phyloP scores from a whole-genome alignment of 2,797 vertebrate genomes.

The Triplophysa yarkandensis region DNA sequence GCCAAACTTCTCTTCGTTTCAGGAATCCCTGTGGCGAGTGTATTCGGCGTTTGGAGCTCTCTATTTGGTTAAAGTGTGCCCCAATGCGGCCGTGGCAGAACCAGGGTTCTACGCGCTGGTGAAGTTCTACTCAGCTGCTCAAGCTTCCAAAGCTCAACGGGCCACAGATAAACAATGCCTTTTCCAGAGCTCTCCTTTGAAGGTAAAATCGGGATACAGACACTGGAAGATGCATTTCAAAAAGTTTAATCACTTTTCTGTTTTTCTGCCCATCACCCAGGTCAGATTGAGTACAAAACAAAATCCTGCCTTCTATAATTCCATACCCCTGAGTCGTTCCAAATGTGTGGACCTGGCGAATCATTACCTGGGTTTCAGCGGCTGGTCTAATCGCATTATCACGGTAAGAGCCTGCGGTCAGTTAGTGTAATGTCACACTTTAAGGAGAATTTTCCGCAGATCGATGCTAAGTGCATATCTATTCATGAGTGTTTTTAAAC shows the following conservation, averaged over 20 bases:
- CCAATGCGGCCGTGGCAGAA: constrained; percentile 67
- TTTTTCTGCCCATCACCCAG: constrained; percentile 61
- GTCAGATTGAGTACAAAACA: constrained; percentile 78
- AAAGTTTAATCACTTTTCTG: not conserved
- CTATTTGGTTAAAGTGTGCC: constrained; percentile 75
- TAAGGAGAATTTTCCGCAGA: not conserved
- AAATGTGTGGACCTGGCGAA: constrained; percentile 85
- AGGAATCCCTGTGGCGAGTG: constrained; percentile 66
- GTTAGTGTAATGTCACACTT: not conserved
- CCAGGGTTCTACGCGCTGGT: constrained; percentile 79
- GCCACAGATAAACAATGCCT: constrained; percentile 67
- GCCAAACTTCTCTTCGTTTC: not conserved
- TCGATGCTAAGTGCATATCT: not conserved
- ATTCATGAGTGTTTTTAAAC: not conserved
- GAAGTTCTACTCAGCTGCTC: constrained; percentile 78
- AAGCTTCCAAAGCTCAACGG: constrained; percentile 75
- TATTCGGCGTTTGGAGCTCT: constrained; percentile 81
- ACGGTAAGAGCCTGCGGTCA: constrained; percentile 68
- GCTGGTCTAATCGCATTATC: constrained; percentile 83
- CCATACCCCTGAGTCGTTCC: constrained; percentile 70
- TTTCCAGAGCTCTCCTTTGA: constrained; percentile 76
- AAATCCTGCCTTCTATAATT: constrained; percentile 58
- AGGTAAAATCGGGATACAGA: constrained; percentile 64
- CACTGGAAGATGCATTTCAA: not conserved
- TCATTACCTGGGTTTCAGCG: constrained; percentile 83